Conservation (phyloP, 2,797 vertebrate species). For the Gadopsis marmoratus region DNA sequence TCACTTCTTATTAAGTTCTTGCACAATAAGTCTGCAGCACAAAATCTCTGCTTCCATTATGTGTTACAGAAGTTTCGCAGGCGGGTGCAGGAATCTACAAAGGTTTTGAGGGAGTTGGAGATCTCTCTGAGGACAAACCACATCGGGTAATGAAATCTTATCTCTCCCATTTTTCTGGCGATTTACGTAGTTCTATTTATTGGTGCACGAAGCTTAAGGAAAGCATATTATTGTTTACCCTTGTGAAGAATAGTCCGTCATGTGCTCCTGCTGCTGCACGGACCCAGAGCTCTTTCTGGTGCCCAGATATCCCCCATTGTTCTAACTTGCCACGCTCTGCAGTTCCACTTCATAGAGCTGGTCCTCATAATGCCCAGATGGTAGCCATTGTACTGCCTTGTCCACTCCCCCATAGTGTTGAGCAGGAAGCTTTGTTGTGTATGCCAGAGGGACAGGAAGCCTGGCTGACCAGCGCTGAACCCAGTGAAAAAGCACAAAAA, state of each 20-base stretch:
- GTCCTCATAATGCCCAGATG: conserved; percentile 85
- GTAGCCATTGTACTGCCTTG: conserved; percentile 84
- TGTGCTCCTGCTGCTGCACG: conserved; percentile 70
- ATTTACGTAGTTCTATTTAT: conserved; percentile 35
- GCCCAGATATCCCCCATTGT: conserved; percentile 77
- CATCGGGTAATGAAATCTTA: conserved; percentile 90
- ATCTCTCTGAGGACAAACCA: conserved; percentile 97
- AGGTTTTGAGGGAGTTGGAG: conserved; percentile 95
- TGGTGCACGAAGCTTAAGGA: conserved; percentile 32
- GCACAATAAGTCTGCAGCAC: conserved; percentile 20
- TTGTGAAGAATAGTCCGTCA: conserved; percentile 66
- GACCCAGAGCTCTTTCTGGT: conserved; percentile 64
- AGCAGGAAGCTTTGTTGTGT: conserved; percentile 86
- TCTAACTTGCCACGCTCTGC: conserved; percentile 75
- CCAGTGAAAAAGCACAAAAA: conserved; percentile 65
- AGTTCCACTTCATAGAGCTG: conserved; percentile 72
- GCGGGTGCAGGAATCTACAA: conserved; percentile 96
- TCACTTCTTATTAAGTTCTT: not conserved
- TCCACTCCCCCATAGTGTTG: conserved; percentile 73
- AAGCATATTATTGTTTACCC: conserved; percentile 56
- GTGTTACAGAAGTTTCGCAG: conserved; percentile 93
- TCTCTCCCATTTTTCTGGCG: conserved; percentile 33
- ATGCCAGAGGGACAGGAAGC: conserved; percentile 83
- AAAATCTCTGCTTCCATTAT: conserved; percentile 35
- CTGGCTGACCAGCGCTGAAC: conserved; percentile 71